Conservation (phyloP, 2,797 vertebrate genomes). For the Lycodopsis pacificus region DNA sequence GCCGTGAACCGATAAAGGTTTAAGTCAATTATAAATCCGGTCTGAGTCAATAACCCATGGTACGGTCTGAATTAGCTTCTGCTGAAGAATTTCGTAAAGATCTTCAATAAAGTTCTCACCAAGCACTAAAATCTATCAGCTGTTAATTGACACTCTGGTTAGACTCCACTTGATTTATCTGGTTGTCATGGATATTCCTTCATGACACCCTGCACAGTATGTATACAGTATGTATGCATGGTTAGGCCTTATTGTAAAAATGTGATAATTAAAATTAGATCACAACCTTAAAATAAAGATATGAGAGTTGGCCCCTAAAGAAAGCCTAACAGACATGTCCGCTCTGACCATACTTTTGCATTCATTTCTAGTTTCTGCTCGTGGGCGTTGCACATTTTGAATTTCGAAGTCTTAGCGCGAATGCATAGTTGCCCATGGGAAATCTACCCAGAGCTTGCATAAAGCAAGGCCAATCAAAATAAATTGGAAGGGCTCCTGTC, state of each 20-base stretch:
- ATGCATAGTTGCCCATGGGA: conserved; percentile 60
- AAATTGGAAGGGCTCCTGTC: conserved; percentile 74
- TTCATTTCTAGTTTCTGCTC: conserved; percentile 38
- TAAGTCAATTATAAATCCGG: conserved; percentile 42
- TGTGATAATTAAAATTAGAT: not conserved
- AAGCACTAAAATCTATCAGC: conserved; percentile 26
- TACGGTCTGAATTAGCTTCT: conserved; percentile 14
- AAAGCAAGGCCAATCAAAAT: conserved; percentile 78
- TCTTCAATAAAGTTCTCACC: conserved; percentile 39
- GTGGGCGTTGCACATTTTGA: conserved; percentile 49
- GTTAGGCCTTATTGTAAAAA: not conserved
- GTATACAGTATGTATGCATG: not conserved
- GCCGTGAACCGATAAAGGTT: not conserved
- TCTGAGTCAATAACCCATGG: conserved; percentile 28
- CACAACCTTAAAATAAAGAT: conserved; percentile 18
- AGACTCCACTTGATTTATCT: conserved; percentile 1
- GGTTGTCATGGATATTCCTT: conserved; percentile 13
- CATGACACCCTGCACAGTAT: not conserved
- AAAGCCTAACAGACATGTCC: conserved; percentile 16
- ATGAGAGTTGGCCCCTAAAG: not conserved
- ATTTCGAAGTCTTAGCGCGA: conserved; percentile 59
- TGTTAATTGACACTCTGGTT: conserved; percentile 36
- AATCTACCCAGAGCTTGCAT: conserved; percentile 63
- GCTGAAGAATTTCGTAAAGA: conserved; percentile 30
- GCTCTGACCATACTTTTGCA: conserved; percentile 25